Base-by-base conservation (phyloP, 1,140 invertebrate species). In the Cotesia chilonis region DNA sequence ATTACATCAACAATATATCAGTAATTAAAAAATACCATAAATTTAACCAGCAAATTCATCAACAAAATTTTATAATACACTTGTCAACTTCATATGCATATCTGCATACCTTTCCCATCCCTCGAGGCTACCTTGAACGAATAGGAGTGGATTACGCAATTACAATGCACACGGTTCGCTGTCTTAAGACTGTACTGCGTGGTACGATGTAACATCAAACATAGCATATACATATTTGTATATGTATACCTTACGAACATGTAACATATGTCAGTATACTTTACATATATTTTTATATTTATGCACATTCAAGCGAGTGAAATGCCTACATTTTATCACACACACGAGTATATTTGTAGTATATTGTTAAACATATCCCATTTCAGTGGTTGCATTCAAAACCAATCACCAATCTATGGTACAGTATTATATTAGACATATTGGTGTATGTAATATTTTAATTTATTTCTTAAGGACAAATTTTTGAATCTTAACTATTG, bases 41-140 rank as follows among this genome's bases (percentile, higher is more conserved):
- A 28, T 28, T 28, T 28, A 28, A 28, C 28, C 28, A 28, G 28
- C 28, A 28, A 28, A 28, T 28, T 28, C 28, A 28, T 28, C 28
- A 28, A 3, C 28, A 14, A 9, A 5, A 14, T n/a, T 37, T 35
- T 47, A 9, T 12, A n/a, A 52, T 47, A 52, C 38, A 66, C 37
- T 66, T 66, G 64, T 66, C 17, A 47, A 66, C 36, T 66, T 47
- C 17, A 20, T 37, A 35, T 61, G 9, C 10, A 61, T 12, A 35
- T 61, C 38, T 66, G 64, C 64, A 66, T 66, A 66, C 38, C 38
- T 51, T 66, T 66, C 51, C 51, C 66, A 68, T 68, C 17, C 66
- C 20, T 68, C 66, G 54, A 68, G 66, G 47, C 51, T 68, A 68
- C 51, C 66, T 68, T 55, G 66, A 68, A 55, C 47, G 51, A 68